Conservation (phyloP, 2,888 invertebrate genomes). For the Hyposoter dolosus region DNA sequence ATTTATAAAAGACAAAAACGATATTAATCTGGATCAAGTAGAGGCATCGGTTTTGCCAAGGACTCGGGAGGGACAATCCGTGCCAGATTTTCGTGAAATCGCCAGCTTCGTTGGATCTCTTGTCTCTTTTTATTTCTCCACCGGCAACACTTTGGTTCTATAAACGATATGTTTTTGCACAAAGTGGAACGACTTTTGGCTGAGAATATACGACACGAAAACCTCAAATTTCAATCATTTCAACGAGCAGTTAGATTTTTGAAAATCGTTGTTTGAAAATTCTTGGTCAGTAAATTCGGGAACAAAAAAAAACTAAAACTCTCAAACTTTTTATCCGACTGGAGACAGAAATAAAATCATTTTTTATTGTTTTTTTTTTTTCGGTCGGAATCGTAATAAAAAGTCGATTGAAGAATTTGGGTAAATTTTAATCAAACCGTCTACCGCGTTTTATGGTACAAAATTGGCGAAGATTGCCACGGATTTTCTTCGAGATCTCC, state of each 20-base stretch:
- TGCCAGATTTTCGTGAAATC: constrained; percentile 58
- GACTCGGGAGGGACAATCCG: constrained; percentile 52
- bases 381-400: background rate
- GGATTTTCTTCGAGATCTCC: constrained; percentile 51
- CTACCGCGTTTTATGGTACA: constrained; percentile 32
- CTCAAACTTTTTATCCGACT: too few relatives aligned
- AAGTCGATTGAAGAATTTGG: background rate
- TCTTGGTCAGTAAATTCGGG: background rate
- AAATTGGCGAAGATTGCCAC: constrained; percentile 41
- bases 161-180: background rate
- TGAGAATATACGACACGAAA: background rate
- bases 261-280: background rate
- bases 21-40: constrained; percentile 68
- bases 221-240: background rate
- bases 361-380: too few relatives aligned
- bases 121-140: background rate
- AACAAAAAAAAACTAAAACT: background rate
- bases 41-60: constrained; percentile 58
- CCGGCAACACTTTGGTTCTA: background rate
- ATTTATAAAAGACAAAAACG: constrained; percentile 51
- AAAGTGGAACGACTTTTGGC: constrained; percentile 1
- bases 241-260: background rate
- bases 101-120: background rate
- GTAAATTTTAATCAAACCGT: constrained; percentile 18
- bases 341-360: too few relatives aligned